Conservation (phyloP, 2,113 vertebrate species). For the Pungitius pungitius region DNA sequence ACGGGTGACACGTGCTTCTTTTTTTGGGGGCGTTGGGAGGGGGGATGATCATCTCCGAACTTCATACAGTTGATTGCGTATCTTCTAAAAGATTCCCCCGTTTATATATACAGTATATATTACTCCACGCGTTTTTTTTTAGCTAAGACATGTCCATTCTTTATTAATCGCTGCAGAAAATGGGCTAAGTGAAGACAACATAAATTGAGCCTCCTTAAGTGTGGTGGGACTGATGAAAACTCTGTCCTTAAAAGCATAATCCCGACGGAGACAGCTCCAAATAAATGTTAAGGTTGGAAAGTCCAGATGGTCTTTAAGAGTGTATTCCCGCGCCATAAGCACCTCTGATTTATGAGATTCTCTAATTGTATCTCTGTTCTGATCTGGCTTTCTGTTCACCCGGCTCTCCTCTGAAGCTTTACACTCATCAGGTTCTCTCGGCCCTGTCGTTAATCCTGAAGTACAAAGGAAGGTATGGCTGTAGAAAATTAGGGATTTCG, state of each 20-base stretch:
- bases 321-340: constrained; percentile 70
- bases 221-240: constrained; percentile 29
- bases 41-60: constrained; percentile 18
- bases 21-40: constrained; percentile 11
- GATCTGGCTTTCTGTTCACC: constrained; percentile 81
- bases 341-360: constrained; percentile 81
- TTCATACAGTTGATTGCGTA: neutral
- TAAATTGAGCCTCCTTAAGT: constrained; percentile 30
- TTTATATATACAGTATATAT: no score
- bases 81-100: neutral
- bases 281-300: constrained; percentile 77
- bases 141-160: constrained; percentile 13
- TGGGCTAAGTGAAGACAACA: constrained; percentile 20
- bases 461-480: constrained; percentile 79
- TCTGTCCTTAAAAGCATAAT: constrained; percentile 59
- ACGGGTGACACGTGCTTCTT: constrained; percentile 47
- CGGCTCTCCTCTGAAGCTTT: constrained; percentile 78
- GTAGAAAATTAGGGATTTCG: constrained; percentile 70
- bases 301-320: constrained; percentile 80
- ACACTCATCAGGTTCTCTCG: constrained; percentile 79
- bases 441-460: constrained; percentile 78
- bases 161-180: constrained; percentile 41
- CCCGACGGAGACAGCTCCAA: constrained; percentile 60
- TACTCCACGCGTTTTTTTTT: neutral
- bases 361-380: constrained; percentile 81